phyloP scores from a whole-genome alignment of 2,797 vertebrate species.

The Semotilus atromaculatus region DNA sequence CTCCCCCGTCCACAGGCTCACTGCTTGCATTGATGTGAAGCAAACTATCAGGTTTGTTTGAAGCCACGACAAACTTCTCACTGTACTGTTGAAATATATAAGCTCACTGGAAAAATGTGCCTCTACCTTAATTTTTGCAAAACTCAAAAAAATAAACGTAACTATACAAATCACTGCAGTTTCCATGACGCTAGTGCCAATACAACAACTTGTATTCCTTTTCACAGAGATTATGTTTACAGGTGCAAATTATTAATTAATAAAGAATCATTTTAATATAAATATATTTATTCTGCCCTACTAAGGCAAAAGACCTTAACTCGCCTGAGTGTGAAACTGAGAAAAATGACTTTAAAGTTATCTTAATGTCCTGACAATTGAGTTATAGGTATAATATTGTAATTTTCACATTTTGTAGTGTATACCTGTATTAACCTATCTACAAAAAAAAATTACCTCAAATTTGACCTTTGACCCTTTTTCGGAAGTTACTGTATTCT shows the following conservation, averaged over 20 bases:
- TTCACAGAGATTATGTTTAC: not conserved
- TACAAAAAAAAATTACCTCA: too few species aligned
- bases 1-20: not conserved
- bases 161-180: not conserved
- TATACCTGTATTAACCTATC: too few species aligned
- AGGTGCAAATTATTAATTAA: not conserved
- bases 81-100: not conserved
- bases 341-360: too few species aligned
- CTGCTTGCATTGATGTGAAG: constrained; percentile 26
- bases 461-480: too few species aligned
- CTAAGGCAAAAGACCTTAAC: too few species aligned
- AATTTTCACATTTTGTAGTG: too few species aligned
- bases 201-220: not conserved
- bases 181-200: not conserved
- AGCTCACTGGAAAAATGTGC: not conserved
- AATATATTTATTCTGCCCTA: too few species aligned
- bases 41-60: not conserved
- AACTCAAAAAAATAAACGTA: not conserved
- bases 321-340: too few species aligned
- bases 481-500: too few species aligned
- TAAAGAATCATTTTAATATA: too few species aligned
- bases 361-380: too few species aligned
- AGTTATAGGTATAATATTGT: too few species aligned
- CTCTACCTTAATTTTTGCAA: not conserved
- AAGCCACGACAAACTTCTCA: not conserved